Conservation (phyloP, 2,888 invertebrate species). For the Eupithecia tripunctaria region DNA sequence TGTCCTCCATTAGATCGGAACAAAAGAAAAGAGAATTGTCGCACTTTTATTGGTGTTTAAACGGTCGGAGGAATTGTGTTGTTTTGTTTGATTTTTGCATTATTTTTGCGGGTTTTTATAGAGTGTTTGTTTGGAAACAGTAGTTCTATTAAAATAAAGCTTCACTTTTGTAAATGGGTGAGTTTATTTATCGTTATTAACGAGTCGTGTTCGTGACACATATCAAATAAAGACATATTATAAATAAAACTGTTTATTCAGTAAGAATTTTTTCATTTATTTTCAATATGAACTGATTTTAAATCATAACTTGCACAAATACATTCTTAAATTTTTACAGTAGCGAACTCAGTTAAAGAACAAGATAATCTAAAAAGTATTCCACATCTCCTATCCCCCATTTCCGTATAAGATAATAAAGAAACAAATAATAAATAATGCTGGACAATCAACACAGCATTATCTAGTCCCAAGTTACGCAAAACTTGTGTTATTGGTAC, state of each 20-base stretch:
- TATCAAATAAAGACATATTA: too few relatives aligned
- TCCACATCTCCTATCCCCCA: not conserved
- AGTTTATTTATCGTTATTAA: too few relatives aligned
- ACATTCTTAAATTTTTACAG: not conserved
- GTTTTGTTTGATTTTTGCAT: not conserved
- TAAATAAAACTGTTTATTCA: too few relatives aligned
- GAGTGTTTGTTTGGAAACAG: not conserved
- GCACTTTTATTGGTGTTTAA: constrained; percentile 13
- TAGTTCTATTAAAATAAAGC: not conserved
- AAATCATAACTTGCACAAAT: not conserved
- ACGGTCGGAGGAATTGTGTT: not conserved
- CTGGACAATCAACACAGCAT: too few relatives aligned
- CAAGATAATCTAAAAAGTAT: not conserved
- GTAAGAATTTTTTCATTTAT: not conserved
- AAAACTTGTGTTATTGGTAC: too few relatives aligned
- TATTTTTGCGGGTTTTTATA: not conserved
- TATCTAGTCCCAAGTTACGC: too few relatives aligned
- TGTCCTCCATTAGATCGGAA: constrained; percentile 10
- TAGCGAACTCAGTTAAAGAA: not conserved
- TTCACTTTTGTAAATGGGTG: not conserved
- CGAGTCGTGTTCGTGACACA: too few relatives aligned
- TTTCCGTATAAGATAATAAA: not conserved
- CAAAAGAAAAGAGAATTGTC: constrained; percentile 22
- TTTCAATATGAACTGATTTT: not conserved
- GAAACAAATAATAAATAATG: too few relatives aligned